Base-by-base conservation (phyloP, 2,113 vertebrate genomes). In the Macroglossus sobrinus region DNA sequence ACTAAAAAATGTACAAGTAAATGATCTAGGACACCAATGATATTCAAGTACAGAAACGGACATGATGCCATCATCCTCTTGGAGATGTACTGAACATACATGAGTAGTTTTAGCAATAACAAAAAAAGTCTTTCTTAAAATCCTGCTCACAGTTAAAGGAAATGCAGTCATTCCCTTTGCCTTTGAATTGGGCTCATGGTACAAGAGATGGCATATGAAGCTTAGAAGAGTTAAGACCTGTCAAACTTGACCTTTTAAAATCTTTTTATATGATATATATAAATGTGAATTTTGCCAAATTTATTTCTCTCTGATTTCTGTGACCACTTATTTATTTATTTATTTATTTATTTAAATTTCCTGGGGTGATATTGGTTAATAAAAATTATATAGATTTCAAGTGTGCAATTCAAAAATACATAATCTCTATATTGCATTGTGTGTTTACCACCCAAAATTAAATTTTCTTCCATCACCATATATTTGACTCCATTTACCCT, bases 131-230 rank as follows among this genome's bases (percentile, higher is more conserved):
- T 89, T 16, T 80, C 53, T 63, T 92, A 64, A 89, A 92, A 92
- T 72, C 75, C 13, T 55, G 81, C 72, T 90, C 69, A 71, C 18
- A 53, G 88, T 64, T 84, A 76, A 61, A 94, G 82, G 85, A 86
- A 94, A 80, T 84, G 38, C 24, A 53, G 66, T 89, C 81, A 89
- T 97, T 97, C 84, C 55, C 81, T 90, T 92, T 59, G 63, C 74
- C 59, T 92, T 94, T 81, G 43, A 13, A 81, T 74, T 82, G 53
- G 80, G 71, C 18, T 43, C 82, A 90, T 7, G 66, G 24, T 24
- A 40, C 12, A 64, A 45, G 38, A 91, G 55, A 75, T 81, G 66
- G 63, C 33, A 69, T 74, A 63, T 11, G 79, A 71, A 95, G 88
- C 61, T 7, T 45, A 91, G 45, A 21, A 79, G 63, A 76, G 16